phyloP scores from a whole-genome alignment of 2,113 vertebrate genomes.

The Scartelaos histophorus region DNA sequence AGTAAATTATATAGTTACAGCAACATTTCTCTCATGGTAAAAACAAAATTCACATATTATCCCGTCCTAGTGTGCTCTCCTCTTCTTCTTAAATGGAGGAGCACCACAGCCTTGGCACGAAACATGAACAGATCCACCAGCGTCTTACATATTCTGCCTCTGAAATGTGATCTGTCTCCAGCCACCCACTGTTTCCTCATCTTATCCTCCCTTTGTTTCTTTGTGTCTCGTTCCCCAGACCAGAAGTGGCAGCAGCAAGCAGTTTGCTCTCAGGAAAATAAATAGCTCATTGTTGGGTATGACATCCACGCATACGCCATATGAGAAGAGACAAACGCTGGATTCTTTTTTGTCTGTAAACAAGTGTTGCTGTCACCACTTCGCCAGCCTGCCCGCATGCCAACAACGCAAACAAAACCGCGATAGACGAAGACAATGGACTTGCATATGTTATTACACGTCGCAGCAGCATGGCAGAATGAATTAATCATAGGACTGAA shows the following conservation, averaged over 20 bases:
- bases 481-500: neutral
- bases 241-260: slow-evolving; percentile 16
- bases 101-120: slow-evolving; percentile 65
- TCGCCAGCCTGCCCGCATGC: slow-evolving; percentile 30
- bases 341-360: slow-evolving; percentile 51
- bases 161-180: slow-evolving; percentile 45
- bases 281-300: slow-evolving; percentile 55
- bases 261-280: slow-evolving; percentile 47
- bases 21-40: too few species aligned
- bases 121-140: slow-evolving; percentile 19
- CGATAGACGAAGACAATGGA: slow-evolving; percentile 28
- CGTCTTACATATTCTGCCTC: slow-evolving; percentile 16
- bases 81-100: slow-evolving; percentile 57
- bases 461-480: slow-evolving; percentile 9
- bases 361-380: slow-evolving; percentile 48
- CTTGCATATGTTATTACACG: slow-evolving; percentile 2
- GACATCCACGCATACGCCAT: slow-evolving; percentile 34
- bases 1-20: too few species aligned
- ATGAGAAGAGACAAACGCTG: slow-evolving; percentile 43
- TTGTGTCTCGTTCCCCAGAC: slow-evolving; percentile 24
- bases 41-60: too few species aligned
- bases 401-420: slow-evolving; percentile 45
- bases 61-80: slow-evolving; percentile 12
- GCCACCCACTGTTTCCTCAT: slow-evolving; percentile 28
- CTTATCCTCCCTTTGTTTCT: slow-evolving; percentile 25